phyloP scores from a whole-genome alignment of 1,140 invertebrate genomes.

The Tenebrio molitor region DNA sequence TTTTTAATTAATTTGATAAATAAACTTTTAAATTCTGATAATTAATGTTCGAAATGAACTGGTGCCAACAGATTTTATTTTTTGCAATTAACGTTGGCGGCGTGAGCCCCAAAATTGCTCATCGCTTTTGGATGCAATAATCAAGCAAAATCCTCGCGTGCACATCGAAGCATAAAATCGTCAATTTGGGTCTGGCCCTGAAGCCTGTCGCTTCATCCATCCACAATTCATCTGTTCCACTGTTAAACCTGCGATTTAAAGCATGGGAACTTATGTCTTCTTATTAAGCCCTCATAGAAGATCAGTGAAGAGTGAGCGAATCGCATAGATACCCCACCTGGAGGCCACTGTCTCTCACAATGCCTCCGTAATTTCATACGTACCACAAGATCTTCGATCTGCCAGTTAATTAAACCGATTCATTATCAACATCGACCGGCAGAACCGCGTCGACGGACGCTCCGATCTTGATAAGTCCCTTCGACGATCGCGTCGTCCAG shows the following conservation, averaged over 20 bases:
- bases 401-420: conserved; percentile 20
- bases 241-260: conserved; percentile 27
- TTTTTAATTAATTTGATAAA: too few relatives aligned
- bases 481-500: background rate
- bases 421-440: background rate
- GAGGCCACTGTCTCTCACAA: conserved; percentile 44
- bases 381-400: conserved; percentile 4
- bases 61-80: too few relatives aligned
- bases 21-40: too few relatives aligned
- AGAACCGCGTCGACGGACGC: too few relatives aligned
- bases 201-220: background rate
- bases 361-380: conserved; percentile 39
- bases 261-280: conserved; percentile 48
- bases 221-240: conserved; percentile 38
- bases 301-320: conserved; percentile 45
- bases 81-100: too few relatives aligned
- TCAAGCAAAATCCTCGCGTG: too few relatives aligned
- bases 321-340: conserved; percentile 47
- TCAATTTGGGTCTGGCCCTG: background rate
- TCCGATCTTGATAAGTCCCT: too few relatives aligned
- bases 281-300: conserved; percentile 44
- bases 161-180: conserved; percentile 8
- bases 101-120: too few relatives aligned
- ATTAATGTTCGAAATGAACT: too few relatives aligned
- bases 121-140: too few relatives aligned